Evolutionary conservation across 2,113 vertebrate genomes (phyloP).

Genomic region (Indicator indicator): DNA sequence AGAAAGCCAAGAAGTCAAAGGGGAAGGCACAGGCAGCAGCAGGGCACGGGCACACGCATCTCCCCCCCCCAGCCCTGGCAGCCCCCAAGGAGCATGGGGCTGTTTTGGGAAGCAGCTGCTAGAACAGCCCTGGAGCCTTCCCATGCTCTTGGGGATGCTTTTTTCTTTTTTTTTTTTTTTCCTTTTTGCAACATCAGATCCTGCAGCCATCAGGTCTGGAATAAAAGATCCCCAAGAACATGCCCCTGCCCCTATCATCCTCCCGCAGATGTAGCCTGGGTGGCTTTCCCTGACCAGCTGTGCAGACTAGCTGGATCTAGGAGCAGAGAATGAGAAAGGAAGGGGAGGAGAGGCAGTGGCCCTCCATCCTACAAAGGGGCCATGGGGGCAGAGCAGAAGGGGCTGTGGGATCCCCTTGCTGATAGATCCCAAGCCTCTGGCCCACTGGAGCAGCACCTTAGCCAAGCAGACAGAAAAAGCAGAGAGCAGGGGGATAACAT

Average conservation of each 20-base stretch:
- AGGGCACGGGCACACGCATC: background rate
- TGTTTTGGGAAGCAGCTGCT: background rate
- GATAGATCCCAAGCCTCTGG: background rate
- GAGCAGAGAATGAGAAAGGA: background rate
- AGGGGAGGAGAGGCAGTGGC: background rate
- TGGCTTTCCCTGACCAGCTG: background rate
- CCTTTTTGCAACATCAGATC: background rate
- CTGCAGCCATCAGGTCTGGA: background rate
- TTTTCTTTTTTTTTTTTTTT: background rate
- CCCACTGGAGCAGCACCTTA: background rate
- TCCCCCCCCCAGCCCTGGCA: background rate
- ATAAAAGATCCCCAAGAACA: background rate
- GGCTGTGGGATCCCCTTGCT: background rate
- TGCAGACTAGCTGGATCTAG: background rate
- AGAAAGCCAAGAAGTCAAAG: conserved; percentile 57
- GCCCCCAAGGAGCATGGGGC: background rate
- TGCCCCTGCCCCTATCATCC: background rate
- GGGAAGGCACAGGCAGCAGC: conserved; percentile 27
- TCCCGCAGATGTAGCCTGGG: background rate
- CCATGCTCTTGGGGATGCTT: background rate
- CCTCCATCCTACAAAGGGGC: background rate
- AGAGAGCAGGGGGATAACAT: background rate
- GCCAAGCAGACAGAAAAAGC: background rate
- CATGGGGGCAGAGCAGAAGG: background rate
- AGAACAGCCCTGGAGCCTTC: background rate